phyloP scores from a whole-genome alignment of 1,140 invertebrate species.

The Aplysia californica region DNA sequence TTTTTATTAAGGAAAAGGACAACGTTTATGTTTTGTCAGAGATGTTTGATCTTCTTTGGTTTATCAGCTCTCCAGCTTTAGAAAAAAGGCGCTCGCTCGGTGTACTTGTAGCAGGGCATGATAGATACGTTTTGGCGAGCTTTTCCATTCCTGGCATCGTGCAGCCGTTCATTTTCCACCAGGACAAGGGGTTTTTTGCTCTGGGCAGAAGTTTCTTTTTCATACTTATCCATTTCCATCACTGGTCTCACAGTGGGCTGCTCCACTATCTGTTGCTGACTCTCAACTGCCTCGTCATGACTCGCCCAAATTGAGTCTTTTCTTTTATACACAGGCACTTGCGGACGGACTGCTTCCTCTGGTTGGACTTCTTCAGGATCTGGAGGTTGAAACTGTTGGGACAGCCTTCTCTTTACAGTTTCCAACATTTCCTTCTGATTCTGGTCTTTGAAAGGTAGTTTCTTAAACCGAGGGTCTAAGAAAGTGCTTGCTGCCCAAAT shows the following conservation, averaged over 20 bases:
- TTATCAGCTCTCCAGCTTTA: background rate
- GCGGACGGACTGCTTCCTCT: background rate
- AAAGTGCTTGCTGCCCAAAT: background rate
- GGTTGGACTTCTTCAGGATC: background rate
- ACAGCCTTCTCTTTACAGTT: background rate
- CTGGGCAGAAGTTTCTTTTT: background rate
- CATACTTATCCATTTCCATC: background rate
- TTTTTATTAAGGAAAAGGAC: background rate
- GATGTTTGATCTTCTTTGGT: background rate
- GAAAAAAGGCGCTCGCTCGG: background rate
- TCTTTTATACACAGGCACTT: background rate
- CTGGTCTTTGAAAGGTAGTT: background rate
- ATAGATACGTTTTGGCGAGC: background rate
- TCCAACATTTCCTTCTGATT: background rate
- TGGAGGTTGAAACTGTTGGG: background rate
- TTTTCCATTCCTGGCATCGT: background rate
- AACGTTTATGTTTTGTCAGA: background rate
- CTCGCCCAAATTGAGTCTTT: background rate
- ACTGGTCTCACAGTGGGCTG: background rate
- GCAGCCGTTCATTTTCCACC: background rate
- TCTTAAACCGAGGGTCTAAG: background rate
- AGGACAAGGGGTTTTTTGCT: background rate
- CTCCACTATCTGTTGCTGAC: background rate
- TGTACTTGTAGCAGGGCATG: background rate
- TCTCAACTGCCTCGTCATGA: background rate